Conservation (phyloP, 2,888 invertebrate species). For the Diaprepes abbreviatus region DNA sequence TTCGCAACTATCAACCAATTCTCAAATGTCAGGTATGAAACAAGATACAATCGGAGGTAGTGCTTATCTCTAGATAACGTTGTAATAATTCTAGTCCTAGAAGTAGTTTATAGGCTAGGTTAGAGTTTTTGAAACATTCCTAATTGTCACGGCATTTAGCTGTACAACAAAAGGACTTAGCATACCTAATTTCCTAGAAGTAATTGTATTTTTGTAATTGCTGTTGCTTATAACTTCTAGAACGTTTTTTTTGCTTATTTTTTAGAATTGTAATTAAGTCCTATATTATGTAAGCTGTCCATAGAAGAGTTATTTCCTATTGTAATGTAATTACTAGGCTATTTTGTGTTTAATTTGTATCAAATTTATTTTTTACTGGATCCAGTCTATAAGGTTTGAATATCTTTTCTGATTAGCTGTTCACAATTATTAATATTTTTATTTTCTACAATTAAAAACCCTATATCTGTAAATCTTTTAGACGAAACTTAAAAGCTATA, state of each 20-base stretch:
- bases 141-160: too few relatives aligned
- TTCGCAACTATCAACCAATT: constrained; percentile 81
- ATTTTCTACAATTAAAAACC: background rate
- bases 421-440: too few relatives aligned
- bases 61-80: background rate
- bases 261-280: background rate
- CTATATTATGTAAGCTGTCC: background rate
- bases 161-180: too few relatives aligned
- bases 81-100: background rate
- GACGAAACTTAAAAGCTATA: background rate
- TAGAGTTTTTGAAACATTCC: background rate
- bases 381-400: background rate
- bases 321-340: constrained; percentile 1
- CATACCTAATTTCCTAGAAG: background rate
- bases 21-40: constrained; percentile 78
- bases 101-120: constrained; percentile 5
- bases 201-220: constrained; percentile 4
- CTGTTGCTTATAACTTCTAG: constrained; percentile 2
- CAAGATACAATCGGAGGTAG: background rate
- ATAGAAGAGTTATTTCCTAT: background rate
- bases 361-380: background rate
- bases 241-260: constrained; percentile 4
- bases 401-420: background rate
- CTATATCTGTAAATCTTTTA: background rate
- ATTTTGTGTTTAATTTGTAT: background rate